Conservation (phyloP, 2,113 vertebrate genomes). For the Pelvicachromis taeniatus region DNA sequence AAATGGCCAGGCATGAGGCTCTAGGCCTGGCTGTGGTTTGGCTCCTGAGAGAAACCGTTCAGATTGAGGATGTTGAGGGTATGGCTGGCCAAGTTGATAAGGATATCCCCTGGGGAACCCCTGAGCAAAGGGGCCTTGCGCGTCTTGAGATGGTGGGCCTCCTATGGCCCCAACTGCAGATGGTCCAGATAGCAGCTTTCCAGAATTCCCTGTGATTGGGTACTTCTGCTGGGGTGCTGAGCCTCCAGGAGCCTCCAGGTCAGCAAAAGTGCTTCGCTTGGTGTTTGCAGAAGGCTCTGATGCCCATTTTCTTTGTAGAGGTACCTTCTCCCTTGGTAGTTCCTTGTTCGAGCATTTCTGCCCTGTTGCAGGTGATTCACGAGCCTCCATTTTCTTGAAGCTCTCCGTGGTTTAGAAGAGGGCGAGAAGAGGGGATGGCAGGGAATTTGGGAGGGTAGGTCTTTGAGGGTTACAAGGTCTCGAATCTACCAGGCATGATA, state of each 20-base stretch:
- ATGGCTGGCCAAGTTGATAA: constrained; percentile 87
- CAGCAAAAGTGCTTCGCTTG: constrained; percentile 86
- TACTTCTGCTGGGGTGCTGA: constrained; percentile 81
- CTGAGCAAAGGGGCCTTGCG: constrained; percentile 80
- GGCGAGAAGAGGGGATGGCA: background rate
- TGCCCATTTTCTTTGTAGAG: constrained; percentile 87
- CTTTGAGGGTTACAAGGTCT: constrained; percentile 57
- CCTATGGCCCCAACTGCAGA: constrained; percentile 67
- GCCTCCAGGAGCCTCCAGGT: constrained; percentile 74
- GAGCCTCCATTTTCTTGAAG: constrained; percentile 86
- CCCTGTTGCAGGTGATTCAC: constrained; percentile 81
- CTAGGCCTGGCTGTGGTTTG: constrained; percentile 88
- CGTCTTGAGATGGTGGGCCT: constrained; percentile 77
- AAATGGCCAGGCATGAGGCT: constrained; percentile 89
- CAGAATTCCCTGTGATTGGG: constrained; percentile 68
- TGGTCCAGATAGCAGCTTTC: constrained; percentile 77
- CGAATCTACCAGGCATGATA: constrained; percentile 74
- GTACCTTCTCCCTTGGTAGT: constrained; percentile 81
- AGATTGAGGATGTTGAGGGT: constrained; percentile 88
- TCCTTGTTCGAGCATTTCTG: constrained; percentile 87
- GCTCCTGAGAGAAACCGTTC: constrained; percentile 84
- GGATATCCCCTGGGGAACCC: constrained; percentile 80
- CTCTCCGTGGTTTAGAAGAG: constrained; percentile 5
- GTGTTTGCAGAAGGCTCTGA: constrained; percentile 83
- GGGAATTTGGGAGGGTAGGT: background rate